Base-by-base conservation (phyloP, 2,888 invertebrate genomes). In the Lepidocyrtoides sp. region DNA sequence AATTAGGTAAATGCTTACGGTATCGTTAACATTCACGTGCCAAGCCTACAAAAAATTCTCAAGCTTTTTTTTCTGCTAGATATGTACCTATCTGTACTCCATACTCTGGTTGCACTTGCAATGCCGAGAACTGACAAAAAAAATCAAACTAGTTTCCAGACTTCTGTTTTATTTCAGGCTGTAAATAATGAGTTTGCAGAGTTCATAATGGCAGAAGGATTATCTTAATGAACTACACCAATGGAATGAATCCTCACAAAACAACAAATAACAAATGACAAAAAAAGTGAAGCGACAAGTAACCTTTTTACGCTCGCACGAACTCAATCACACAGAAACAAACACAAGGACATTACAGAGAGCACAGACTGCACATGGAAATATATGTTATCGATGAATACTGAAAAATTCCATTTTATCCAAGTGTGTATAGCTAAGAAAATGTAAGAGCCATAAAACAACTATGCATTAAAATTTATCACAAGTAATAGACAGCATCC, bases 151-250 rank as follows among this genome's bases (percentile, higher is more conserved):
- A 5, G 0, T 69, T 84, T n/a, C 60, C 0, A 29, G 29, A 0
- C 79, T 63, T 63, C 87, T 87, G 79, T 63, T 79, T 79, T 66
- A 66, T 66, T 66, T 87, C 89, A 54, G 44, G 60, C 77, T 63
- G 60, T 75, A 89, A 84, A 77, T 89, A 89, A 89, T 89, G 82
- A 84, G 75, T 83, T 82, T 48, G 60, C 82, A 26, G 20, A 41
- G 75, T 69, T 69, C 36, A 54, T 75, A 89, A 75, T 83, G 89
- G 44, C 82, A 75, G 20, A 48, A 20, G 57, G 63, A 89, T 89
- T 89, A 89, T 83, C 89, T 83, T 83, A 89, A 89, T 89, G 89
- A 89, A 89, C 89, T 77, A 17, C 48, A 14, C 14, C 32, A 60
- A 7, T 51, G 26, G 7, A 63, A 69, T 41, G 88, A 82, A 89